These are phyloP conservation scores for Lophochroa leadbeateri DNA, from an alignment of 2,113 vertebrate genomes.

Conservation along the genomic window DNA sequence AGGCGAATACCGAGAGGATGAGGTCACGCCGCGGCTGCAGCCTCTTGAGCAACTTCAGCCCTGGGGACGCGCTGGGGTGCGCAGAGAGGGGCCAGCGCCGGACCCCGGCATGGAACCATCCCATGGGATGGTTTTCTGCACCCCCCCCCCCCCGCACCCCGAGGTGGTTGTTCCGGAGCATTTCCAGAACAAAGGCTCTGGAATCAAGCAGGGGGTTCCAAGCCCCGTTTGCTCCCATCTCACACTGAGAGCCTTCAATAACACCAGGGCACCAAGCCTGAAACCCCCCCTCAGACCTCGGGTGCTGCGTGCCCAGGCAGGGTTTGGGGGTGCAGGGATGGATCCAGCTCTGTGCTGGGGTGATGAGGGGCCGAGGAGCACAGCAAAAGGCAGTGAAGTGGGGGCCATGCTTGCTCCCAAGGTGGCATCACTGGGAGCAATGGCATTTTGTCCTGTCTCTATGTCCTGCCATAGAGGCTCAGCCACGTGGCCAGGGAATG, in stretches of 20 bases:
- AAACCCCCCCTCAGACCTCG: fast-evolving
- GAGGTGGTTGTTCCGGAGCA: not conserved
- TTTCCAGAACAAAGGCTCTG: not conserved
- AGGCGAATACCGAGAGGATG: slow-evolving; percentile 29
- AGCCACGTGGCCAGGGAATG: not conserved
- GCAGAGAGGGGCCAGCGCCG: not conserved
- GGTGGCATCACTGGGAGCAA: fast-evolving
- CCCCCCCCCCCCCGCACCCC: not conserved
- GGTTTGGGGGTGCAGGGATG: not conserved
- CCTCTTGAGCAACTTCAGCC: slow-evolving; percentile 29
- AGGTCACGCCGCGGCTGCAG: not conserved
- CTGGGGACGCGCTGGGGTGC: not conserved
- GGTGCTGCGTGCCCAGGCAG: fast-evolving
- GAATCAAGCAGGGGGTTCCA: not conserved
- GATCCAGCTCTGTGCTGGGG: not conserved
- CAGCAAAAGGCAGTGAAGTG: not conserved
- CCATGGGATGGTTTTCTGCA: not conserved
- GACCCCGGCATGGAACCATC: not conserved
- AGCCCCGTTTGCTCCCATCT: not conserved
- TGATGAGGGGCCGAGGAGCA: not conserved
- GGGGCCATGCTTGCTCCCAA: not conserved
- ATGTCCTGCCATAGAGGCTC: fast-evolving
- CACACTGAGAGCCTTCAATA: not conserved
- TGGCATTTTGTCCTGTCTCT: not conserved
- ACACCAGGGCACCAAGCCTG: not conserved